Conservation (phyloP, 1,140 invertebrate genomes). For the Zaprionus capensis region DNA sequence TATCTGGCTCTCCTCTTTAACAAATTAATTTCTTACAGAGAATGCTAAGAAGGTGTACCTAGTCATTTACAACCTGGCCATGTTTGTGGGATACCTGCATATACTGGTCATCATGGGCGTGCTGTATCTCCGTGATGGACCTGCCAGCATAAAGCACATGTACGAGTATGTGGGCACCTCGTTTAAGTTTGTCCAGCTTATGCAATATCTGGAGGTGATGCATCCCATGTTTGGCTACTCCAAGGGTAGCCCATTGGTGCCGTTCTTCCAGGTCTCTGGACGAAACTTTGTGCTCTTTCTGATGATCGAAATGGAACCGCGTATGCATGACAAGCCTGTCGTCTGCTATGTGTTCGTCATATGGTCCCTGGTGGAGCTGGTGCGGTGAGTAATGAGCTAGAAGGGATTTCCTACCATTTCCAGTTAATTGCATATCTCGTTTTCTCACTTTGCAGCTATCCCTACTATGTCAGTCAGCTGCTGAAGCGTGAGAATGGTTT, state of each 20-base stretch:
- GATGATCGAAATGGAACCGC: slow-evolving; percentile 92
- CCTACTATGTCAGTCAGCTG: slow-evolving; percentile 94
- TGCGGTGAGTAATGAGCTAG: slow-evolving; percentile 87
- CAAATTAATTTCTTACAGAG: slow-evolving; percentile 83
- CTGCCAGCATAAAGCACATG: slow-evolving; percentile 89
- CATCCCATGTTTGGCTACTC: slow-evolving; percentile 96
- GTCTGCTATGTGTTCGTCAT: slow-evolving; percentile 94
- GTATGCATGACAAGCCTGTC: slow-evolving; percentile 94
- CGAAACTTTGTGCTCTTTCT: slow-evolving; percentile 92
- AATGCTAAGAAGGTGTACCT: slow-evolving; percentile 94
- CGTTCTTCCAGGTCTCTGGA: slow-evolving; percentile 90
- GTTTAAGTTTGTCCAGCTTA: slow-evolving; percentile 92
- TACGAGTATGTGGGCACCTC: slow-evolving; percentile 91
- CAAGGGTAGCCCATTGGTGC: slow-evolving; percentile 88
- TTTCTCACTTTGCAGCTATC: slow-evolving; percentile 87
- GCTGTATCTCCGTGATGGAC: slow-evolving; percentile 90
- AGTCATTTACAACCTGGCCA: slow-evolving; percentile 95
- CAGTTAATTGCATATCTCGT: neutral
- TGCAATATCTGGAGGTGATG: slow-evolving; percentile 94
- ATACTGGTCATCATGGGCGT: slow-evolving; percentile 90
- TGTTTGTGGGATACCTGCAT: slow-evolving; percentile 94
- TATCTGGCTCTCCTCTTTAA: neutral
- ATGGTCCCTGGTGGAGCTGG: slow-evolving; percentile 92
- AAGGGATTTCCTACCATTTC: neutral
- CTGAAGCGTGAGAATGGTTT: slow-evolving; percentile 90